phyloP scores from a whole-genome alignment of 1,140 invertebrate genomes.

The Bombyx mandarina region DNA sequence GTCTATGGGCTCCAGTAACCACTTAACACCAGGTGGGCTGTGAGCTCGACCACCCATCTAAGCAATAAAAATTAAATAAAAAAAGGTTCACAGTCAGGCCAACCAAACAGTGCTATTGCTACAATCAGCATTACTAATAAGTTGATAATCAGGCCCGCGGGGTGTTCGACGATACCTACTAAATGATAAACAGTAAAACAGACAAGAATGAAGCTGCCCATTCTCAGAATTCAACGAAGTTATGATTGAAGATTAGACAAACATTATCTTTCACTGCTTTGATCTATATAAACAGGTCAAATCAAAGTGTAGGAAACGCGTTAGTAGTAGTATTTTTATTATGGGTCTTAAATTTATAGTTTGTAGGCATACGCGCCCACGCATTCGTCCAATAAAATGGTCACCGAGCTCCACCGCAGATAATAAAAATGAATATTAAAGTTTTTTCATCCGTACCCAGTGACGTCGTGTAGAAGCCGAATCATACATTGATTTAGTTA shows the following conservation, averaged over 20 bases:
- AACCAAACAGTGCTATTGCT: background rate
- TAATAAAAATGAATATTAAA: slow-evolving; percentile 35
- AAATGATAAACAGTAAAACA: too few species aligned
- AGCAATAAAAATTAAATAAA: too few species aligned
- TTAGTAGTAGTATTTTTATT: slow-evolving; percentile 66
- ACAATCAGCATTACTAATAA: background rate
- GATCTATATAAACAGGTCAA: slow-evolving; percentile 65
- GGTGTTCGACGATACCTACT: too few species aligned
- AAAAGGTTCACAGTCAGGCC: too few species aligned
- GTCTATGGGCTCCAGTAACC: too few species aligned
- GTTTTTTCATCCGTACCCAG: background rate
- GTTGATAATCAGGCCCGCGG: too few species aligned
- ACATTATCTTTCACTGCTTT: slow-evolving; percentile 55
- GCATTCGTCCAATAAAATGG: slow-evolving; percentile 50
- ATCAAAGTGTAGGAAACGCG: slow-evolving; percentile 66
- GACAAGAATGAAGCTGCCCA: slow-evolving; percentile 10
- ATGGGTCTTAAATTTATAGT: slow-evolving; percentile 60
- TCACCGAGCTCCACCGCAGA: slow-evolving; percentile 25
- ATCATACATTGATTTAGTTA: too few species aligned
- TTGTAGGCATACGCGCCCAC: slow-evolving; percentile 46
- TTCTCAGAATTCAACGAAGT: slow-evolving; percentile 30
- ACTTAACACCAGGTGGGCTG: too few species aligned
- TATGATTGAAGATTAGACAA: slow-evolving; percentile 53
- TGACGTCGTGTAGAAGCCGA: too few species aligned
- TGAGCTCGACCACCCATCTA: too few species aligned